Conservation (phyloP, 1,140 invertebrate genomes). For the Drosophila pandora region DNA sequence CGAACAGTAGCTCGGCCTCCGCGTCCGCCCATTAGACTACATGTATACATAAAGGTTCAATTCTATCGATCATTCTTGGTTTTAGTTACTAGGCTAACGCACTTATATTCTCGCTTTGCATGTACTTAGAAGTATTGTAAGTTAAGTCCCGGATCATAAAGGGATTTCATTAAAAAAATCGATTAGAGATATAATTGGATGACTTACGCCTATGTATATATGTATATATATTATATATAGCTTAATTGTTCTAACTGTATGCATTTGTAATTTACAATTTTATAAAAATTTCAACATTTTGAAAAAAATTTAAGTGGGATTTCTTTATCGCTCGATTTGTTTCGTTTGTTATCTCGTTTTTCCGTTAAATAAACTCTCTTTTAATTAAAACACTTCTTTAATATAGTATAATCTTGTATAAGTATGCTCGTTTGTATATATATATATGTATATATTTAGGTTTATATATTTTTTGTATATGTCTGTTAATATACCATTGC, state of each 20-base stretch:
- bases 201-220: constrained; percentile 22
- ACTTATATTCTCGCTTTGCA: constrained; percentile 20
- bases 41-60: constrained; percentile 46
- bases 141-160: constrained; percentile 7
- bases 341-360: constrained; percentile 3
- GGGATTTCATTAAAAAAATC: constrained; percentile 24
- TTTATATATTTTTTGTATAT: constrained; percentile 30
- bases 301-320: constrained; percentile 39
- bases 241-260: constrained; percentile 17
- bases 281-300: constrained; percentile 37
- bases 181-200: constrained; percentile 17
- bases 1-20: not conserved
- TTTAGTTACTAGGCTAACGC: constrained; percentile 72
- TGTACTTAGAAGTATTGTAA: constrained; percentile 20
- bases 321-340: constrained; percentile 21
- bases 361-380: constrained; percentile 14
- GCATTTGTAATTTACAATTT: constrained; percentile 42
- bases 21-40: constrained; percentile 20
- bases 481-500: constrained; percentile 39
- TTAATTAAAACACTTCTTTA: constrained; percentile 9
- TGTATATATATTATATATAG: constrained; percentile 17
- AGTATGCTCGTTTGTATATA: constrained; percentile 4
- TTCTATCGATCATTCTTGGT: constrained; percentile 45
- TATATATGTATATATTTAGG: constrained; percentile 32
- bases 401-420: constrained; percentile 3